Evolutionary conservation across 2,113 vertebrate species (phyloP), one percentile per base, ranked within the genome.

Genomic region (Malaclemys terrapin): DNA sequence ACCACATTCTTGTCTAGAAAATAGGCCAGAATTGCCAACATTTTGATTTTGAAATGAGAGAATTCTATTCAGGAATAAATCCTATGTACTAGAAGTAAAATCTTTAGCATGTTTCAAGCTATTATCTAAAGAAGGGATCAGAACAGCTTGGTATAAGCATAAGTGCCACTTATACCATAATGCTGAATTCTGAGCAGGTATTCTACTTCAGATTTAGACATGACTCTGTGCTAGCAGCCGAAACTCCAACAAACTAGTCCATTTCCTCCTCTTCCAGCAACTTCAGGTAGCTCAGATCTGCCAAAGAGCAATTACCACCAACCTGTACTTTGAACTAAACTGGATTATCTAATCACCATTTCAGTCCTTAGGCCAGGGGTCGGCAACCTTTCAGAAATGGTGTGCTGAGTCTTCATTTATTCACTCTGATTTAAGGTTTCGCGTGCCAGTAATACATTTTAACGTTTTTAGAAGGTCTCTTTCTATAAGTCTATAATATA

Each of bases 51-150:
- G 25, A 89, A 65, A 88, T 78, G n/a, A 92, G 82, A 89, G 29
- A 27, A 93, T 94, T 27, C 10, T 88, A 89, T 88, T 94, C 69
- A 82, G 90, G 69, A 83, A 76, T 38, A 94, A 88, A 10, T 50
- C 24, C 50, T n/a, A 81, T 53, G 31, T 52, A 81, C 10, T 52
- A 53, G 19, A 38, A 81, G 11, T 53, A 53, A 53, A 53, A 35
- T n/a, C 22, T 80, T 53, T n/a, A 53, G 17, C 22, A 81, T 54
- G 31, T n/a, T 54, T 53, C n/a, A 12, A 29, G 2, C 24, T 38
- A 53, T 57, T 76, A 42, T 12, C 10, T 76, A 45, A 24, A 76
- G 19, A 76, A 76, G 20, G 11, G 19, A 45, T 76, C 22, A 45
- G 38, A 45, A 25, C 38, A 76, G 38, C 42, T 76, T 76, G 38